These are phyloP conservation scores for Athetis lepigone DNA, from an alignment of 2,888 invertebrate species.

Conservation along the genomic window DNA sequence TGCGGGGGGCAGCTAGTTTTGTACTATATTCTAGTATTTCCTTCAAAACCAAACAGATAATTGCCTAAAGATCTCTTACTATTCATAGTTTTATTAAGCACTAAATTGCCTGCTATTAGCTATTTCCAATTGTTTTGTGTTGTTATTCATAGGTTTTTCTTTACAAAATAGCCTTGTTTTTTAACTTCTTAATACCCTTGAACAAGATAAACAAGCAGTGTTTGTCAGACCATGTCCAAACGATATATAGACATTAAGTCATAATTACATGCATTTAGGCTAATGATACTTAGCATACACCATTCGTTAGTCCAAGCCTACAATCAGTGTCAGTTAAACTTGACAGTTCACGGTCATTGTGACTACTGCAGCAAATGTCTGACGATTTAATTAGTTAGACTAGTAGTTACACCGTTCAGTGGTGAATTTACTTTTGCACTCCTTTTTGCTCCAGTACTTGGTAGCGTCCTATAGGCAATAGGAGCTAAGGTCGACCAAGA, in stretches of 20 bases:
- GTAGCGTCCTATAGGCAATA: no score
- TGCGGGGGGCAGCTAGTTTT: no score
- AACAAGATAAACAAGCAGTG: neutral
- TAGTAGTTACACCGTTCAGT: no score
- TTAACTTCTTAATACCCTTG: neutral
- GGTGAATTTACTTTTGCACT: no score
- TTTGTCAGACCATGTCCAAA: no score
- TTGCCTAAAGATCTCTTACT: no score
- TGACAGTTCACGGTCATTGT: slow-evolving; percentile 13
- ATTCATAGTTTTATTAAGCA: neutral
- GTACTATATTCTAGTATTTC: no score
- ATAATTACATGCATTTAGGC: slow-evolving; percentile 8
- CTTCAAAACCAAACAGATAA: no score
- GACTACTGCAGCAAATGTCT: neutral
- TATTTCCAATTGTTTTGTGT: neutral
- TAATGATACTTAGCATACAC: slow-evolving; percentile 11
- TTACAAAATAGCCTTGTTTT: neutral
- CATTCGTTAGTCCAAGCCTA: slow-evolving; percentile 2
- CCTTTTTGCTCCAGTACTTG: no score
- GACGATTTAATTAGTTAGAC: neutral
- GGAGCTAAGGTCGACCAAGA: no score
- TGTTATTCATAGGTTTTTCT: neutral
- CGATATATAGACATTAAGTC: neutral
- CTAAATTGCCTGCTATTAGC: neutral
- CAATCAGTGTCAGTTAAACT: slow-evolving; percentile 12